Evolutionary conservation across 2,113 vertebrate species (phyloP).

Genomic region (Aspiorhynchus laticeps): DNA sequence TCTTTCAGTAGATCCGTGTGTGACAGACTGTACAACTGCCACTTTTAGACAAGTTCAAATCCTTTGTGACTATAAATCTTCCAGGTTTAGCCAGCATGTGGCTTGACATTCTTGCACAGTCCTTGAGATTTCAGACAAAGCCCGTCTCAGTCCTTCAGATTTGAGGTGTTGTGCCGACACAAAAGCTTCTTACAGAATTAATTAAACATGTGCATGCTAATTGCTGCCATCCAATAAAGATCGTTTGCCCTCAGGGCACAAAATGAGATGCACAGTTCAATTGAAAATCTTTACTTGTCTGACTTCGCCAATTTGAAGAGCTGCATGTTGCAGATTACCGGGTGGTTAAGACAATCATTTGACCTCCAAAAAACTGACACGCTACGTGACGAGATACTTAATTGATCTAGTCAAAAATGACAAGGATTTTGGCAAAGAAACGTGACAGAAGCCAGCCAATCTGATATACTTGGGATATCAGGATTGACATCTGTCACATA

Average conservation of each 20-base stretch:
- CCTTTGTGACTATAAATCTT: neutral
- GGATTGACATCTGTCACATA: neutral
- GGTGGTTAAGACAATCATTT: constrained; percentile 45
- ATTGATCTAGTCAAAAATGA: constrained; percentile 38
- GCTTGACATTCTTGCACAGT: neutral
- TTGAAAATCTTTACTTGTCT: constrained; percentile 58
- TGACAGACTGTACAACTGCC: neutral
- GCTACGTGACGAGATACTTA: constrained; percentile 18
- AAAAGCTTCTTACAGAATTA: constrained; percentile 50
- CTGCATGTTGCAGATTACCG: constrained; percentile 40
- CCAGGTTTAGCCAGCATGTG: neutral
- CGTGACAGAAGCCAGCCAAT: neutral
- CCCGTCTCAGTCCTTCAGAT: constrained; percentile 2
- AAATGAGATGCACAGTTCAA: constrained; percentile 57
- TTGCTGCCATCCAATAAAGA: constrained; percentile 52
- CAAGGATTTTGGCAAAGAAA: neutral
- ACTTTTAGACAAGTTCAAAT: neutral
- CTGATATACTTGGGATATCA: neutral
- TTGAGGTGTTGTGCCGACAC: constrained; percentile 32
- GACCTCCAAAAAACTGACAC: constrained; percentile 47
- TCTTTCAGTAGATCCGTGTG: neutral
- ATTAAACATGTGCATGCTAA: constrained; percentile 60
- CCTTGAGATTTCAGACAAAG: constrained; percentile 10
- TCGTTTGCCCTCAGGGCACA: constrained; percentile 43
- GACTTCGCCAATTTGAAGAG: constrained; percentile 47